Evolutionary conservation across 2,888 invertebrate species (phyloP).

Genomic region (Pherbina coryleti): DNA sequence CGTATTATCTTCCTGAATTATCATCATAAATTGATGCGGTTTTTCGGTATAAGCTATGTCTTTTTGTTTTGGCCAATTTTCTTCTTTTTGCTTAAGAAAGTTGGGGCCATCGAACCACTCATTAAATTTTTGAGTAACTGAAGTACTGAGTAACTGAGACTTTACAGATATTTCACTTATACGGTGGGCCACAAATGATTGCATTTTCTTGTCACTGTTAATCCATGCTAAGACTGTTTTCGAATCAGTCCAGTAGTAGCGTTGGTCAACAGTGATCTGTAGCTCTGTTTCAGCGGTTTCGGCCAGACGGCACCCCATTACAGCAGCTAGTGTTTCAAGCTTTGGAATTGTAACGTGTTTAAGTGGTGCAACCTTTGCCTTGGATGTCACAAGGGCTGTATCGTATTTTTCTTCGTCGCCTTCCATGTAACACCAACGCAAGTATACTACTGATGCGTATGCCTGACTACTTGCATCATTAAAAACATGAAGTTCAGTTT

Average conservation of each 20-base stretch:
- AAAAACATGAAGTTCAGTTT: constrained; percentile 10
- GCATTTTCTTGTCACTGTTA: constrained; percentile 2
- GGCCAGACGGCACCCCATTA: constrained; percentile 2
- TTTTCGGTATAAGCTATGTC: background rate
- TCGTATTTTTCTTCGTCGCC: constrained; percentile 7
- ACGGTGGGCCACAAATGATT: constrained; percentile 20
- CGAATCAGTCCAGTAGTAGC: constrained; percentile 23
- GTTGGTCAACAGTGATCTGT: background rate
- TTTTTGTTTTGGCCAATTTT: background rate
- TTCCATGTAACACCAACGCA: constrained; percentile 10
- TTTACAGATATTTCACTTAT: constrained; percentile 22
- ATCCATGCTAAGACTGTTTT: constrained; percentile 18
- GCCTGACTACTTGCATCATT: constrained; percentile 15
- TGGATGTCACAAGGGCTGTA: constrained; percentile 1
- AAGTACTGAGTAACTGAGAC: background rate
- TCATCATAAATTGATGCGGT: background rate
- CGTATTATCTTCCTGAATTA: background rate
- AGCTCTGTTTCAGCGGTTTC: too few relatives aligned
- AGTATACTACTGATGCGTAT: constrained; percentile 4
- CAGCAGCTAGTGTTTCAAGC: constrained; percentile 24
- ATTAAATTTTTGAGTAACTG: background rate
- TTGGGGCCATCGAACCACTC: constrained; percentile 11
- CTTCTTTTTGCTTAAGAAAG: background rate
- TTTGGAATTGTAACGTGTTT: constrained; percentile 27
- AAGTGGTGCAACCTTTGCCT: constrained; percentile 18